A percentile compares a stretch with the other conserved stretches of the same genome.
Evolutionary conservation across 2,888 invertebrate genomes (phyloP).

Genomic region (Romanomermis culicivorax): DNA sequence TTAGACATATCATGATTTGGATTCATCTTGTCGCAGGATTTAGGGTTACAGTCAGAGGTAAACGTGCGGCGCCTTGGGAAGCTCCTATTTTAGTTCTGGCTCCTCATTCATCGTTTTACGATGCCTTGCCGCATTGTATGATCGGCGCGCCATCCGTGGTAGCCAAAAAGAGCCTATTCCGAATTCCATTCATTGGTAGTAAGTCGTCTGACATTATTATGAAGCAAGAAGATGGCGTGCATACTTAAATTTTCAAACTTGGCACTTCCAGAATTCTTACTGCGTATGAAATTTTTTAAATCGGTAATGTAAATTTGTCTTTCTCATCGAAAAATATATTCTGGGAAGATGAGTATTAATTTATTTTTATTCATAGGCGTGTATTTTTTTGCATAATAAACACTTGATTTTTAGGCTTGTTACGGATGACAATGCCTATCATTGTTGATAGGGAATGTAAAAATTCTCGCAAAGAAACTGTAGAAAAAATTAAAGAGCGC

Average conservation of each 20-base stretch:
- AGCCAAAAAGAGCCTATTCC: background rate
- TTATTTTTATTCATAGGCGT: too few species aligned
- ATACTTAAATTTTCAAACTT: background rate
- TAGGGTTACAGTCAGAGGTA: background rate
- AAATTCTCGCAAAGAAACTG: background rate
- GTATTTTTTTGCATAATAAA: too few species aligned
- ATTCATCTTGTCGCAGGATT: conserved; percentile 2
- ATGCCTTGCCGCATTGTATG: background rate
- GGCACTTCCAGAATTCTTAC: too few species aligned
- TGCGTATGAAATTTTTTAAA: too few species aligned
- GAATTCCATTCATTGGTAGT: conserved; percentile 5
- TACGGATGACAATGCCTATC: background rate
- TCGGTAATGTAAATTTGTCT: too few species aligned
- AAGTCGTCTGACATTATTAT: background rate
- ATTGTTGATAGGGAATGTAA: background rate
- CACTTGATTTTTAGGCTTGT: too few species aligned
- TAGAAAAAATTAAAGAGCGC: background rate
- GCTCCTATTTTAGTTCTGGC: conserved; percentile 9
- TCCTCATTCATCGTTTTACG: conserved; percentile 9
- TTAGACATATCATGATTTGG: background rate
- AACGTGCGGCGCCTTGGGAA: conserved; percentile 4
- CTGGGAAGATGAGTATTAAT: too few species aligned
- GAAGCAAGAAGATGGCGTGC: background rate
- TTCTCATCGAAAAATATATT: too few species aligned
- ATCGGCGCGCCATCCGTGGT: conserved; percentile 10